Evolutionary conservation across 2,113 vertebrate genomes (phyloP).

Genomic region (Psittacula cyanocephala): DNA sequence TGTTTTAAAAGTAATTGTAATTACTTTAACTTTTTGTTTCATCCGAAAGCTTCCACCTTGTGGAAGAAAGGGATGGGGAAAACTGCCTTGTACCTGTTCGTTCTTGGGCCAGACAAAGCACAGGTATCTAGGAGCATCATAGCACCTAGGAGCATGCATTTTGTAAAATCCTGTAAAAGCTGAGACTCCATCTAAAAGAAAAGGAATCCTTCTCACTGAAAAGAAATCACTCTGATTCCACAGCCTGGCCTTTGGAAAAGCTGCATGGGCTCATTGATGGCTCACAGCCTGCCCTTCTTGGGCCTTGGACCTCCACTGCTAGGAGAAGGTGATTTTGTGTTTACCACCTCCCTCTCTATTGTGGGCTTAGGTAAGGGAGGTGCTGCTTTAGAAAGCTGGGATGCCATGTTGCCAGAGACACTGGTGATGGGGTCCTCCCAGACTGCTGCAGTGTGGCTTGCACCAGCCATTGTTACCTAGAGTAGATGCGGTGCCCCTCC

Average conservation of each 20-base stretch:
- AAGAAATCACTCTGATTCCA: neutral
- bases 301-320: fast-evolving
- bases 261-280: neutral
- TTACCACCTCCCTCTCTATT: neutral
- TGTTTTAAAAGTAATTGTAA: neutral
- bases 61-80: neutral
- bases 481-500: neutral
- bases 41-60: neutral
- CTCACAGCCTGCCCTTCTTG: neutral
- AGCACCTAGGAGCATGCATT: neutral
- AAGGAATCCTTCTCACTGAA: neutral
- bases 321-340: neutral
- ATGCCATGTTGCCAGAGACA: neutral
- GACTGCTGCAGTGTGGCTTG: neutral
- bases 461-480: neutral
- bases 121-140: neutral
- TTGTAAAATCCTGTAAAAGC: neutral
- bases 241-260: neutral
- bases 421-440: neutral
- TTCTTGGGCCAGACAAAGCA: neutral
- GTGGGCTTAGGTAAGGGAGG: neutral
- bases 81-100: fast-evolving
- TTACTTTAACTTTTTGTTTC: neutral
- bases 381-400: neutral
- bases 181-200: neutral